These are phyloP conservation scores for Penaeus japonicus DNA, from an alignment of 1,140 invertebrate genomes.

Conservation along the genomic window DNA sequence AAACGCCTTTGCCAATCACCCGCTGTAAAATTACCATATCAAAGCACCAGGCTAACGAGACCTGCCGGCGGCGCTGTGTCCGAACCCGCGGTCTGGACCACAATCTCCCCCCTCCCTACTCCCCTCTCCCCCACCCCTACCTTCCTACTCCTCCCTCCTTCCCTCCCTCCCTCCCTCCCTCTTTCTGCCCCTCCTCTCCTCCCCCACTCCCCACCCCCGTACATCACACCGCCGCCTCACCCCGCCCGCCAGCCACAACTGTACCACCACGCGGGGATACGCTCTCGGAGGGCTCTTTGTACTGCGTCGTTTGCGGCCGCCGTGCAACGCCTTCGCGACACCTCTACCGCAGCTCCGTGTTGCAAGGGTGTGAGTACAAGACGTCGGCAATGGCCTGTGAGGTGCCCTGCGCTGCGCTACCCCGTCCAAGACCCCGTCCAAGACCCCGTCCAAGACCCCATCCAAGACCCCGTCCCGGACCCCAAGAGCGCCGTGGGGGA, in stretches of 20 bases:
- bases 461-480: no score
- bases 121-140: background rate
- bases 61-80: constrained; percentile 30
- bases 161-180: background rate
- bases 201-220: background rate
- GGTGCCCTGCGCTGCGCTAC: no score
- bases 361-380: no score
- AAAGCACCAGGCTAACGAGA: constrained; percentile 48
- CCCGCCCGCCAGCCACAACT: background rate
- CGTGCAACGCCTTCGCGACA: no score
- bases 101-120: background rate
- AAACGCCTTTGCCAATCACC: constrained; percentile 56
- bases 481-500: no score
- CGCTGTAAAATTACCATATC: constrained; percentile 54
- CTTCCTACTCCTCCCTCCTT: background rate
- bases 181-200: background rate
- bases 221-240: background rate
- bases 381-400: no score
- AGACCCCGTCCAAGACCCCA: no score
- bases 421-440: no score
- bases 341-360: no score
- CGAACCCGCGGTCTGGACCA: background rate
- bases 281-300: no score
- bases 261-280: background rate
- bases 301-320: no score